Conservation (phyloP, 2,113 vertebrate genomes). For the Sceloporus undulatus region DNA sequence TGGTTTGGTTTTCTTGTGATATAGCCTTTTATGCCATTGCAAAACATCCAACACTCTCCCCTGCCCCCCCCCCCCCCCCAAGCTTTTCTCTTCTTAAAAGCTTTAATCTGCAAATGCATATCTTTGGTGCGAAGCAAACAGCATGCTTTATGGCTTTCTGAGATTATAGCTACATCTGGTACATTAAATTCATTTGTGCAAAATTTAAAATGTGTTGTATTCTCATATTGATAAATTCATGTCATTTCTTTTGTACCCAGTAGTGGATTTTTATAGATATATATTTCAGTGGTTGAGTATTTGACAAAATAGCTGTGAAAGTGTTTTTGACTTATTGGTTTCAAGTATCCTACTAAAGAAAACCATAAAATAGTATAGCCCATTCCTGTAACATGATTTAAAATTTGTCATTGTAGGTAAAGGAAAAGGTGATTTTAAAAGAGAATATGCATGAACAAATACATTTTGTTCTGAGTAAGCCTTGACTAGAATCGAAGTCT, state of each 20-base stretch:
- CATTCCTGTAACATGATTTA: background rate
- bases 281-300: background rate
- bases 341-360: background rate
- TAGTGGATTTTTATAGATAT: too few relatives aligned
- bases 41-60: background rate
- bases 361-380: background rate
- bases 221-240: background rate
- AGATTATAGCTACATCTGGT: background rate
- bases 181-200: background rate
- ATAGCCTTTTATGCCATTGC: background rate
- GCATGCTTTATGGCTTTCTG: fast-evolving
- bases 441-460: background rate
- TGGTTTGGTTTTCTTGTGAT: background rate
- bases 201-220: background rate
- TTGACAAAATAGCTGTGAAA: background rate
- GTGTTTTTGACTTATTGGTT: background rate
- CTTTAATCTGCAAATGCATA: conserved; percentile 25
- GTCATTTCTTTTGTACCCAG: background rate
- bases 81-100: conserved; percentile 27
- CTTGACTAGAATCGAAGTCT: background rate
- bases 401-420: background rate
- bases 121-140: conserved; percentile 36
- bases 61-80: background rate
- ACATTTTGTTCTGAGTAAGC: background rate
- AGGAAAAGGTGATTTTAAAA: background rate